phyloP scores from a whole-genome alignment of 2,797 vertebrate genomes.

The Catostomus latipinnis region DNA sequence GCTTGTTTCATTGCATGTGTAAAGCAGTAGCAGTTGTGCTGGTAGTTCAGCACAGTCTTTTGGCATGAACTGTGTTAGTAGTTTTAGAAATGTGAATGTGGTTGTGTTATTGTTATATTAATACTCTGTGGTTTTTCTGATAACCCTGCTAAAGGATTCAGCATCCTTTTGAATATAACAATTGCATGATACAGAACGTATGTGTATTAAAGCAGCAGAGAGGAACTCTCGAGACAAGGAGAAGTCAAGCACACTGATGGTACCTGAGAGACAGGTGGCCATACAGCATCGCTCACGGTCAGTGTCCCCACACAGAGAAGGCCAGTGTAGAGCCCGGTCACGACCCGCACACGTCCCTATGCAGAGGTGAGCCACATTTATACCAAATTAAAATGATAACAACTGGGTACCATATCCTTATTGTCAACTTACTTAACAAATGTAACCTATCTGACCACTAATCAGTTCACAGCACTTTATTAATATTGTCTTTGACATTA shows the following conservation, averaged over 20 bases:
- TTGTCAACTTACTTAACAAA: no score
- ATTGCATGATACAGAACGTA: slow-evolving; percentile 35
- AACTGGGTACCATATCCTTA: background rate
- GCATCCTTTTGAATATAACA: slow-evolving; percentile 24
- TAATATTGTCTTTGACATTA: no score
- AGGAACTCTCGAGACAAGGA: slow-evolving; percentile 91
- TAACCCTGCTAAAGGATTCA: slow-evolving; percentile 48
- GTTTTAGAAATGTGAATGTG: slow-evolving; percentile 31
- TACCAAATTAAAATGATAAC: background rate
- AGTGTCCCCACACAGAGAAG: slow-evolving; percentile 94
- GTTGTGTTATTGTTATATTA: slow-evolving; percentile 1
- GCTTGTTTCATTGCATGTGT: slow-evolving; percentile 37
- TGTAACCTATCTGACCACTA: background rate
- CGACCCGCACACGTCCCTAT: slow-evolving; percentile 94
- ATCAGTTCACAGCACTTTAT: no score
- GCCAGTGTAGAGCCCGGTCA: slow-evolving; percentile 92
- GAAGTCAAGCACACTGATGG: slow-evolving; percentile 87
- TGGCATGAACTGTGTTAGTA: slow-evolving; percentile 44
- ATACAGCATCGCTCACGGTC: slow-evolving; percentile 95
- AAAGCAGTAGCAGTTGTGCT: slow-evolving; percentile 45
- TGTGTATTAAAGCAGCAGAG: slow-evolving; percentile 78
- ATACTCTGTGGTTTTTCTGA: background rate
- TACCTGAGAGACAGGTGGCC: slow-evolving; percentile 92
- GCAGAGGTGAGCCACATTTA: slow-evolving; percentile 84
- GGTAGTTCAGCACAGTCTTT: slow-evolving; percentile 43